phyloP scores from a whole-genome alignment of 2,113 vertebrate genomes.

The Dicentrarchus labrax region DNA sequence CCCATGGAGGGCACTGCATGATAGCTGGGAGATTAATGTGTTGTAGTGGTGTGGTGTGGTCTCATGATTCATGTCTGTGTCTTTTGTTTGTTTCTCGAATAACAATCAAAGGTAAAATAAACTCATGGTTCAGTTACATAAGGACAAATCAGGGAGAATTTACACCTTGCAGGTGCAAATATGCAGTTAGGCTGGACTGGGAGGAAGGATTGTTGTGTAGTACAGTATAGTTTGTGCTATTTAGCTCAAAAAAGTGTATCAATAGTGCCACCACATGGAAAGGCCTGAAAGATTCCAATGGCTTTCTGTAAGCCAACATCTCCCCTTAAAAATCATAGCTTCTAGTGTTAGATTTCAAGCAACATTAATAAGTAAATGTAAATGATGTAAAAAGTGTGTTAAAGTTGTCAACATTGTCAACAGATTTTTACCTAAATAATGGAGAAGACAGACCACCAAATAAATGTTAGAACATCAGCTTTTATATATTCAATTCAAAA shows the following conservation, averaged over 20 bases:
- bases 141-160: background rate
- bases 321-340: background rate
- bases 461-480: background rate
- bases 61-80: constrained; percentile 1
- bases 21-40: background rate
- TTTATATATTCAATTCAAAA: constrained; percentile 32
- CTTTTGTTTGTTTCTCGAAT: background rate
- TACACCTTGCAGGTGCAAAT: constrained; percentile 31
- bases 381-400: background rate
- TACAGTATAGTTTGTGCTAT: constrained; percentile 28
- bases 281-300: constrained; percentile 25
- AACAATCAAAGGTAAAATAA: constrained; percentile 23
- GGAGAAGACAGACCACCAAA: constrained; percentile 2
- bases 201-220: constrained; percentile 15
- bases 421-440: background rate
- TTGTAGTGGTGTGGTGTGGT: background rate
- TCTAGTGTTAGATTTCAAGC: background rate
- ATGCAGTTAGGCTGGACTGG: constrained; percentile 14
- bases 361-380: background rate
- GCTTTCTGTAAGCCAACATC: constrained; percentile 11
- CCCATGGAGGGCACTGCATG: background rate
- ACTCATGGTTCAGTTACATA: constrained; percentile 12
- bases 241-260: constrained; percentile 66
- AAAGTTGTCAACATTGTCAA: background rate
- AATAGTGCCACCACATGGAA: constrained; percentile 81